Evolutionary conservation across 2,797 vertebrate species (phyloP).

Genomic region (Typhlichthys subterraneus): DNA sequence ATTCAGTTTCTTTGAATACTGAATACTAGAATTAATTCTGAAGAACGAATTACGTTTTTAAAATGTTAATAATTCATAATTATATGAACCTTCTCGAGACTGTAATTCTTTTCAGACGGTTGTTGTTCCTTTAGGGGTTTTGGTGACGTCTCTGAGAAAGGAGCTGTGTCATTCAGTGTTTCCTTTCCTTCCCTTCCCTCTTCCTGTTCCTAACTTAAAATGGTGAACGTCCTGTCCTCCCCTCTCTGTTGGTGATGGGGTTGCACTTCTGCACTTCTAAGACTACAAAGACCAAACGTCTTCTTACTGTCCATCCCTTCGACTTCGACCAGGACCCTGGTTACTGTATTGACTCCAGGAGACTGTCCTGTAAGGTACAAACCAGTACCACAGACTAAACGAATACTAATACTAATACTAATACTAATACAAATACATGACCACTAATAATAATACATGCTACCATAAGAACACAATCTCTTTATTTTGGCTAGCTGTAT

Average conservation of each 20-base stretch:
- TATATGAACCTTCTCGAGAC: not conserved
- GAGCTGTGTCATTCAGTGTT: not conserved
- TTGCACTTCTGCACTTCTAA: slow-evolving; percentile 42
- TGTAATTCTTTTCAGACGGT: not conserved
- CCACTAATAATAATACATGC: not conserved
- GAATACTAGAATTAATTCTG: too few relatives aligned
- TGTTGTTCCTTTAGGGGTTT: not conserved
- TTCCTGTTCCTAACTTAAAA: not conserved
- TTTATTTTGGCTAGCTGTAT: not conserved
- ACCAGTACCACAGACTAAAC: not conserved
- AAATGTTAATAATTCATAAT: not conserved
- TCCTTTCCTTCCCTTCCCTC: not conserved
- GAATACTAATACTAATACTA: not conserved
- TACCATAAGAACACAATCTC: not conserved
- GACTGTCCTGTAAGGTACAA: slow-evolving; percentile 68
- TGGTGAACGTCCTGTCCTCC: not conserved
- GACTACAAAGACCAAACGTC: slow-evolving; percentile 85
- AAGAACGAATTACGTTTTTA: too few relatives aligned
- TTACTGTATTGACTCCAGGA: slow-evolving; percentile 64
- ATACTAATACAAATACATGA: not conserved
- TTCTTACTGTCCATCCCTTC: slow-evolving; percentile 83
- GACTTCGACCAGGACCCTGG: slow-evolving; percentile 84
- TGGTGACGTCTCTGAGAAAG: not conserved
- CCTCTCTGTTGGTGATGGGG: slow-evolving; percentile 30
- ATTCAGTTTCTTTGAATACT: too few relatives aligned